Conservation (phyloP, 1,140 invertebrate species). For the Hetaerina americana region DNA sequence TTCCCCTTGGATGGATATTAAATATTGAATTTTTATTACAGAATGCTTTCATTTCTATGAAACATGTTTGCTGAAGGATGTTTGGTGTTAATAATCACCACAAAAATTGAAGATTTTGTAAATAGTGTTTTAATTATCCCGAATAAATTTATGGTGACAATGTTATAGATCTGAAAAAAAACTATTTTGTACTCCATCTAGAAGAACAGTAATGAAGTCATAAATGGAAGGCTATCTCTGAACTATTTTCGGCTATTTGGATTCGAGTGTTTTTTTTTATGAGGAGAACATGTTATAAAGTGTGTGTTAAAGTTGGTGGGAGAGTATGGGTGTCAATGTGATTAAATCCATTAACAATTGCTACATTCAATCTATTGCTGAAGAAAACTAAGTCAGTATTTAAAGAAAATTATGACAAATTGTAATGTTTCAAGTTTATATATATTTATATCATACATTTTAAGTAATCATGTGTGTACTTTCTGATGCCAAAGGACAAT, state of each 20-base stretch:
- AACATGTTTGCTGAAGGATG: background rate
- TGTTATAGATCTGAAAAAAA: slow-evolving; percentile 1
- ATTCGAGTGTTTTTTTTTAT: background rate
- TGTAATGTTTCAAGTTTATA: background rate
- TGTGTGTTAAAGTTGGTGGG: background rate
- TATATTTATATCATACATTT: slow-evolving; percentile 1
- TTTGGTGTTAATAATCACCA: background rate
- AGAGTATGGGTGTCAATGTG: background rate
- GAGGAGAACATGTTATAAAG: background rate
- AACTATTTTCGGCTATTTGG: background rate
- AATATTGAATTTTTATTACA: background rate
- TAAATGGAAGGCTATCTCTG: background rate
- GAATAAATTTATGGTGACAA: background rate
- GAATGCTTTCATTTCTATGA: background rate
- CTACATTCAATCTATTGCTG: background rate
- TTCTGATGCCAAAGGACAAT: background rate
- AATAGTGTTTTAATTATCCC: background rate
- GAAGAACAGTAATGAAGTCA: background rate
- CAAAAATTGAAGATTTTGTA: background rate
- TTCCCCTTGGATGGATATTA: background rate
- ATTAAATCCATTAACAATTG: background rate
- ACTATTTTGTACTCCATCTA: background rate
- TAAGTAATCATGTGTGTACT: background rate
- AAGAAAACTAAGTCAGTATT: background rate
- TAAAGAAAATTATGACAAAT: background rate